A percentile compares a stretch with the other conserved stretches of the same genome.
Conservation (phyloP, 2,888 invertebrate species). For the Tenthredo distinguenda region DNA sequence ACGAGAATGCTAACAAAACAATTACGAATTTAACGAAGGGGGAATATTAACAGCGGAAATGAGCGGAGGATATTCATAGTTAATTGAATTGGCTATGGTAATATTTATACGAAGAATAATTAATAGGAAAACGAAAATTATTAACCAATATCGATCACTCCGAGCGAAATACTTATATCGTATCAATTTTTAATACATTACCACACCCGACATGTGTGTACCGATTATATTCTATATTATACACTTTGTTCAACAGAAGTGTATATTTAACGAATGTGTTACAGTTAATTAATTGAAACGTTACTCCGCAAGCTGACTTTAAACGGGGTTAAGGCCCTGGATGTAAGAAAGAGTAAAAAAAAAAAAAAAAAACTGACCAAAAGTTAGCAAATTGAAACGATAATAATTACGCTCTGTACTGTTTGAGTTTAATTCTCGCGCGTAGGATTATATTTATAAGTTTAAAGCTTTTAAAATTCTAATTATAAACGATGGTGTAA, state of each 20-base stretch:
- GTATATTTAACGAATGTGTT: neutral
- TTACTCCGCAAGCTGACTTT: neutral
- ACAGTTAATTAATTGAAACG: slow-evolving; percentile 21
- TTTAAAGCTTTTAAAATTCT: slow-evolving; percentile 2
- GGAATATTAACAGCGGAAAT: neutral
- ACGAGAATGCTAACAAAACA: neutral
- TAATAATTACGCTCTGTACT: neutral
- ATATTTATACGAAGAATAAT: neutral
- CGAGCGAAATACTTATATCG: no score
- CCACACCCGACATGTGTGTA: neutral
- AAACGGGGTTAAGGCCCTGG: neutral
- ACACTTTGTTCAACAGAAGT: neutral
- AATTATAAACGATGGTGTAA: neutral
- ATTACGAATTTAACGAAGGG: neutral
- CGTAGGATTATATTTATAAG: neutral
- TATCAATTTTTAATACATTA: neutral
- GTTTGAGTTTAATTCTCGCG: slow-evolving; percentile 1
- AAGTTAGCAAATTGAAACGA: neutral
- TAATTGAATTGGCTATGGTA: neutral
- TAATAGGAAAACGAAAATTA: neutral
- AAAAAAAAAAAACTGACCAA: neutral
- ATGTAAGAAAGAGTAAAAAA: neutral
- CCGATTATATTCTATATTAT: neutral
- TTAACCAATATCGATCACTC: neutral
- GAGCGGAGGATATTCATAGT: neutral